phyloP scores from a whole-genome alignment of 2,113 vertebrate species.

The Sakesphorus luctuosus region DNA sequence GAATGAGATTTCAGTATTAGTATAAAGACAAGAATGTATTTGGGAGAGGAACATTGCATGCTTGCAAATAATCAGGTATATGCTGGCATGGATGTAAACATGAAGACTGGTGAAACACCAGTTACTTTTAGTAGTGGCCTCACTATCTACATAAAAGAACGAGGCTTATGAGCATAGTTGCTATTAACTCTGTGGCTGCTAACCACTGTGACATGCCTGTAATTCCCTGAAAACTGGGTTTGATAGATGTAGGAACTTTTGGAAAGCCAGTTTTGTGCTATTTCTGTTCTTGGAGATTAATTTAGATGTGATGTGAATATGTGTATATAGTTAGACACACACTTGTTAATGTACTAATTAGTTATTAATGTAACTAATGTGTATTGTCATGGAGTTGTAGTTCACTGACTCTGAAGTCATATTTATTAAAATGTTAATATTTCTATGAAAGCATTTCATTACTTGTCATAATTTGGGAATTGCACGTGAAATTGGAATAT shows the following conservation, averaged over 20 bases:
- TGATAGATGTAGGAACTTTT: not conserved
- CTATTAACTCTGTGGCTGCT: not conserved
- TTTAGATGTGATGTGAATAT: not conserved
- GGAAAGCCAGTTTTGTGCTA: not conserved
- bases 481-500: not conserved
- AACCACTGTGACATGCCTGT: fast-evolving
- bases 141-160: not conserved
- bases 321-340: not conserved
- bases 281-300: not conserved
- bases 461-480: not conserved
- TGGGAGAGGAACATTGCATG: not conserved
- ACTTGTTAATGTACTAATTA: not conserved
- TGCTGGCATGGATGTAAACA: not conserved
- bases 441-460: not conserved
- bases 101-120: not conserved
- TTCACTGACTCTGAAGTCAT: not conserved
- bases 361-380: not conserved
- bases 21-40: not conserved
- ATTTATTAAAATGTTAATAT: not conserved
- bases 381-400: not conserved
- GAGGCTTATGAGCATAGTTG: not conserved
- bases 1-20: not conserved
- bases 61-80: not conserved
- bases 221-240: not conserved
- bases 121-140: not conserved